Base-by-base conservation (phyloP, 2,113 vertebrate genomes). In the Benitochromis conjunctus region DNA sequence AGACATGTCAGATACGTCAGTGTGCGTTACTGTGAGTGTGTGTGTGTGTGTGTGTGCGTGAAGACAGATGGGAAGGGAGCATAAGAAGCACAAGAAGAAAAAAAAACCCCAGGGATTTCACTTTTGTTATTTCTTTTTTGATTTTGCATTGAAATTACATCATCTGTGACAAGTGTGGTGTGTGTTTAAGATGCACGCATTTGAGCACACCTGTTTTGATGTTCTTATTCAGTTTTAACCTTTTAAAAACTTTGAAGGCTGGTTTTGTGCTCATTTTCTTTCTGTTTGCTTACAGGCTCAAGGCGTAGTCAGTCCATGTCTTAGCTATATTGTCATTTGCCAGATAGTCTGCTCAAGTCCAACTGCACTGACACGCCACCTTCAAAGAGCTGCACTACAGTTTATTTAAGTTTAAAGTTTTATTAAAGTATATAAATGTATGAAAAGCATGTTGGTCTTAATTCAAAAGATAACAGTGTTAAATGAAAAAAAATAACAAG, bases 1-100 rank as follows among this genome's bases (percentile, higher is more conserved):
- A 86, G 89, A 87, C 83, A 91, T 51, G 92, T 57, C 82, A 85
- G 85, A 92, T 51, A 87, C 79, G 34, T 86, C 66, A 85, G 79
- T 64, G 89, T 57, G 56, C 1, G 41, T 79, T 84, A 29, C 46
- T 18, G 18, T 80, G 54, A 62, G 41, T 55, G 51, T 36, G 71
- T 34, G 69, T 71, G 57, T 51, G 43, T 69, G 66, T 66, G 66
- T 58, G 54, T 6, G 43, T 38, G 71, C 46, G 54, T 66, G n/a
- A 36, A 24, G 48, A 82, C 31, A 16, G 41, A 51, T 9, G 66
- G 10, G 58, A 3, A 62, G 58, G 41, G n/a, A 89, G 34, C 46
- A 41, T 2, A 51, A 77, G 38, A 38, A 34, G 43, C 2, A 24
- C 5, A n/a, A 41, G 34, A 13, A 1, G 7, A 77, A 38, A 57